A percentile compares a stretch with the other conserved stretches of the same genome.
Evolutionary conservation across 2,113 vertebrate genomes (phyloP).

Genomic region (Sus scrofa): DNA sequence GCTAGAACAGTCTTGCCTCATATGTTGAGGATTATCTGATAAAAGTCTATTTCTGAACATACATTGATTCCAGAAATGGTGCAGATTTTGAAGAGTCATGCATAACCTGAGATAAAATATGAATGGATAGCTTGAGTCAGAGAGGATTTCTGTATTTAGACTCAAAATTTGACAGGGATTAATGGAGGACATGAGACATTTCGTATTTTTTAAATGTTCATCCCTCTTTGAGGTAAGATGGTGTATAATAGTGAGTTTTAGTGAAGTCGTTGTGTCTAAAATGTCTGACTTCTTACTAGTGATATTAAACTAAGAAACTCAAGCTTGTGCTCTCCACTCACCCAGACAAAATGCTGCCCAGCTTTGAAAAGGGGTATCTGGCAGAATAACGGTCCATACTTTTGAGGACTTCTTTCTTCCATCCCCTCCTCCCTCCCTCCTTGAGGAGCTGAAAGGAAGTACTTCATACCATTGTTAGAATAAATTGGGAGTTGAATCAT

Average conservation of each 20-base stretch:
- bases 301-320: background rate
- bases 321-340: background rate
- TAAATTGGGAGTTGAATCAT: background rate
- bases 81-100: constrained; percentile 22
- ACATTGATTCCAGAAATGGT: background rate
- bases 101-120: constrained; percentile 4
- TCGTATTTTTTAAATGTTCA: background rate
- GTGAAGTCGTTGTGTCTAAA: background rate
- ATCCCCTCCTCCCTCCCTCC: no score
- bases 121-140: background rate
- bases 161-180: background rate
- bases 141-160: background rate
- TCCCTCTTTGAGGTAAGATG: background rate
- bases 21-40: background rate
- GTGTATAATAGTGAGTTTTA: background rate
- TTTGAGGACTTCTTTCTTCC: background rate
- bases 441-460: background rate
- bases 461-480: background rate
- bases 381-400: background rate
- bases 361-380: background rate
- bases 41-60: background rate
- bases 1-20: background rate
- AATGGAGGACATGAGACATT: background rate
- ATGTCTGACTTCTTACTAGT: background rate
- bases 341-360: background rate